Evolutionary conservation across 2,888 invertebrate genomes (phyloP).

Genomic region (Thecocarcelia acutangulata): DNA sequence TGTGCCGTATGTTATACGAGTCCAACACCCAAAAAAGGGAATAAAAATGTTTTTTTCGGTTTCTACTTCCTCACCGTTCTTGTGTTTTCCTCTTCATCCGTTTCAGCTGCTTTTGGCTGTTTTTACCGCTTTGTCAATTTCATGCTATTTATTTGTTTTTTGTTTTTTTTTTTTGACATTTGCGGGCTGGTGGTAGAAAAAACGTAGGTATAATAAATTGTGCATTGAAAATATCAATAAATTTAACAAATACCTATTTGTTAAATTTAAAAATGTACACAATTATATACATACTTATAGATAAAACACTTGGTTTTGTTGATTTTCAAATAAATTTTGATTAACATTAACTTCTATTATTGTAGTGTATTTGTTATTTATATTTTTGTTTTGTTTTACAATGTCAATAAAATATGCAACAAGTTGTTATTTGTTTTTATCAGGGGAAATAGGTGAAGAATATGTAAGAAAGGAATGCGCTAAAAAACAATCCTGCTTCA

Average conservation of each 20-base stretch:
- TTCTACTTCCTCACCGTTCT: conserved; percentile 67
- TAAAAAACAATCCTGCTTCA: too few species aligned
- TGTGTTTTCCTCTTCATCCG: conserved; percentile 47
- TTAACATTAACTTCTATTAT: too few species aligned
- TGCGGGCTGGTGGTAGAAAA: conserved; percentile 46
- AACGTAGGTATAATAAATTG: conserved; percentile 17
- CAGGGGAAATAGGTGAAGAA: too few species aligned
- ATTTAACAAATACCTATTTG: conserved; percentile 2
- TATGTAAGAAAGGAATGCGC: too few species aligned
- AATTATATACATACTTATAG: too few species aligned
- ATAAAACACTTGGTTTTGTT: too few species aligned
- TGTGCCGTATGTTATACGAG: conserved; percentile 79
- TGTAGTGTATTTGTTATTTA: neutral
- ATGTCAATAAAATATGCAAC: conserved; percentile 47
- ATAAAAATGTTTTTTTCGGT: conserved; percentile 78
- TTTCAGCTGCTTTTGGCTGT: conserved; percentile 49
- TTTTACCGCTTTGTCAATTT: conserved; percentile 52
- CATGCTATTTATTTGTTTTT: conserved; percentile 15
- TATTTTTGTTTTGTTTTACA: conserved; percentile 13
- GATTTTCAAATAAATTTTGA: too few species aligned
- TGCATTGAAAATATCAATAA: conserved; percentile 16
- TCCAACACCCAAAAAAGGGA: conserved; percentile 82
- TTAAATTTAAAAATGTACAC: conserved; percentile 1
- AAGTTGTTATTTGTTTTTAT: conserved; percentile 47
- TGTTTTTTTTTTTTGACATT: conserved; percentile 26